These are phyloP conservation scores for Abrostola triplasia DNA, from an alignment of 2,888 invertebrate species.

Conservation along the genomic window DNA sequence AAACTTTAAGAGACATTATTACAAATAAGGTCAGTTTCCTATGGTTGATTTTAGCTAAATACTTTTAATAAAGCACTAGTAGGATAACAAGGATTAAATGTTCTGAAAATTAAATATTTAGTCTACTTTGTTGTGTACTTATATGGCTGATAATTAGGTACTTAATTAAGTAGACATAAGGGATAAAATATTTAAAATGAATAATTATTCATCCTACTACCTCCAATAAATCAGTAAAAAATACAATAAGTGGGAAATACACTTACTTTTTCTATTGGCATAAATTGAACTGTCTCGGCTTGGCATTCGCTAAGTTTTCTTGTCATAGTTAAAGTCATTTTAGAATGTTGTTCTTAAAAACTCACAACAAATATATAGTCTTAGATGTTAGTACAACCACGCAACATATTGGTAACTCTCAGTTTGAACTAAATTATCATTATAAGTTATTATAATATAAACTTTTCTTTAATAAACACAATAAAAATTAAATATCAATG, in stretches of 20 bases:
- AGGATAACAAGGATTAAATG: too few relatives aligned
- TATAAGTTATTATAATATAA: constrained; percentile 3
- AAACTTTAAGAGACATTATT: too few relatives aligned
- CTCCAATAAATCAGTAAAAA: too few relatives aligned
- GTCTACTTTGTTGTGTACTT: too few relatives aligned
- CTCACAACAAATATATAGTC: constrained; percentile 8
- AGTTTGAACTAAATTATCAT: constrained; percentile 3
- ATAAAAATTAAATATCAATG: constrained; percentile 16
- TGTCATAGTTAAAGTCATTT: constrained; percentile 84
- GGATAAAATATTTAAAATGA: too few relatives aligned
- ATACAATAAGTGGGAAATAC: background rate
- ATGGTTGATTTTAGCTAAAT: too few relatives aligned
- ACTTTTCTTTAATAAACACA: constrained; percentile 32
- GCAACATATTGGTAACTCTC: constrained; percentile 24
- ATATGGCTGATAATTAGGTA: too few relatives aligned
- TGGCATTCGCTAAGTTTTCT: constrained; percentile 83
- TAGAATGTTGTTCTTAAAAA: constrained; percentile 32
- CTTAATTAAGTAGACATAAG: too few relatives aligned
- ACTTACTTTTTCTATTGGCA: constrained; percentile 85
- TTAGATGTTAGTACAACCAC: constrained; percentile 15
- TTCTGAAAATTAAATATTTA: too few relatives aligned
- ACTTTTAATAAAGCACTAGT: too few relatives aligned
- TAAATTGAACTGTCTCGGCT: constrained; percentile 82
- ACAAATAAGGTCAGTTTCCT: too few relatives aligned
- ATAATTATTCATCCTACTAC: too few relatives aligned